Base-by-base conservation (phyloP, 2,113 vertebrate genomes). In the Tricholaema leucomelas region DNA sequence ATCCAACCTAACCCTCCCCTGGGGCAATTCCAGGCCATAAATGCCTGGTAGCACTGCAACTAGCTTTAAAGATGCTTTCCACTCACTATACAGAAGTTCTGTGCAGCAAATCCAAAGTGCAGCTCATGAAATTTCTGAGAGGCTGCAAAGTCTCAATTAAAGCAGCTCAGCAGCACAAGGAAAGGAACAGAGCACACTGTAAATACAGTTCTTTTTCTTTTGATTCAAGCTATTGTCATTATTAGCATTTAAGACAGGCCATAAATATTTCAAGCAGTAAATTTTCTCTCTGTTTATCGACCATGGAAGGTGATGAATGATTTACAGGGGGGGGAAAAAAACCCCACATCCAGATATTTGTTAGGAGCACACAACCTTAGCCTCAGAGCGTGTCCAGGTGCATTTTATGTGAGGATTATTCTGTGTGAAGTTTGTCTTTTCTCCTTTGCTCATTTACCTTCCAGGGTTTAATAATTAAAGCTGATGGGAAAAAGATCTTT, bases 251-350 rank as follows among this genome's bases (percentile, higher is more conserved):
- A 63, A 94, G 33, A 58, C 3, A 14, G 12, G 4, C 44, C 28
- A 87, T 91, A 85, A 94, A 91, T 96, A 96, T 94, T 96, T 93
- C 81, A 96, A 33, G 81, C 24, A 65, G n/a, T n/a, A 76, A 54
- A 38, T 88, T 97, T 93, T 82, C 61, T 93, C 86, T 73, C 65
- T 72, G 21, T 44, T 38, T 91, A 87, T 70, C 92, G 18, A 82
- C 30, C 23, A 66, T 35, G 46, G 28, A 48, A 94, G 61, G 6
- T 90, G 36, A 90, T 94, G 48, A 35, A 87, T 81, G 67, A 96
- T 96, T 94, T 66, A 94, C 71, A 38, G 16, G 24, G 25, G 24
- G 25, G 9, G 31, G 88, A 44, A 67, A 44, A 54, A 71, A n/a
- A n/a, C n/a, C n/a, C n/a, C 24, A 83, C 24, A 69, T 30, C 70